These are phyloP conservation scores for Falco concolor DNA, from an alignment of 2,797 vertebrate species.

Conservation along the genomic window DNA sequence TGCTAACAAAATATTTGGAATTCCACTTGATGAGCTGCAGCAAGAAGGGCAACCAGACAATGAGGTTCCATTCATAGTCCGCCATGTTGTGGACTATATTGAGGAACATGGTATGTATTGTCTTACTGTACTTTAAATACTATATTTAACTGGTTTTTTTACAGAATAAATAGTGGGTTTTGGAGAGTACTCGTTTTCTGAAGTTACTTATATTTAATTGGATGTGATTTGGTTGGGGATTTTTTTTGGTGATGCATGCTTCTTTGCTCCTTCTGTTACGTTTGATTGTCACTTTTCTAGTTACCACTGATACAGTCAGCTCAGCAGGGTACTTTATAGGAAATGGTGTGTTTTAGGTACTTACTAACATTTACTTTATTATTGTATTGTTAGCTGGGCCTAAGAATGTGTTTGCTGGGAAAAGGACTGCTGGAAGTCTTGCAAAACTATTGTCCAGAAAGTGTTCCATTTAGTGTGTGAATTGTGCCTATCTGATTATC, in stretches of 20 bases:
- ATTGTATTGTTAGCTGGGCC: not conserved
- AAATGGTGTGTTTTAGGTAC: not conserved
- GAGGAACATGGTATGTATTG: conserved; percentile 92
- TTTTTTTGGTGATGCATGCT: not conserved
- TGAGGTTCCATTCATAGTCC: conserved; percentile 93
- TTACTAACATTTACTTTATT: not conserved
- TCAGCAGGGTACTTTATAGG: not conserved
- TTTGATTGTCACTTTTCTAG: not conserved
- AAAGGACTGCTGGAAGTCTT: not conserved
- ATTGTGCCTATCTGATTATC: not conserved
- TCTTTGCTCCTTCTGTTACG: not conserved
- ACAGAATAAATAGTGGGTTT: not conserved
- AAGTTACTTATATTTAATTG: not conserved
- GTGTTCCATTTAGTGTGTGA: not conserved
- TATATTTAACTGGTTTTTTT: not conserved
- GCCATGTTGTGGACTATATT: conserved; percentile 95
- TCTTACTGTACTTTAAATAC: not conserved
- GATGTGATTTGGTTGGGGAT: not conserved
- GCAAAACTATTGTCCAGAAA: not conserved
- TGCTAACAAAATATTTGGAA: conserved; percentile 92
- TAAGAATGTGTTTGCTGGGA: not conserved
- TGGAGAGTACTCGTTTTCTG: not conserved
- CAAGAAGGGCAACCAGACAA: conserved; percentile 89
- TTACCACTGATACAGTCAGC: not conserved
- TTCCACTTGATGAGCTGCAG: conserved; percentile 94